Evolutionary conservation across 2,797 vertebrate species (phyloP), one percentile per base, ranked within the genome.

Genomic region (Danio choprae): DNA sequence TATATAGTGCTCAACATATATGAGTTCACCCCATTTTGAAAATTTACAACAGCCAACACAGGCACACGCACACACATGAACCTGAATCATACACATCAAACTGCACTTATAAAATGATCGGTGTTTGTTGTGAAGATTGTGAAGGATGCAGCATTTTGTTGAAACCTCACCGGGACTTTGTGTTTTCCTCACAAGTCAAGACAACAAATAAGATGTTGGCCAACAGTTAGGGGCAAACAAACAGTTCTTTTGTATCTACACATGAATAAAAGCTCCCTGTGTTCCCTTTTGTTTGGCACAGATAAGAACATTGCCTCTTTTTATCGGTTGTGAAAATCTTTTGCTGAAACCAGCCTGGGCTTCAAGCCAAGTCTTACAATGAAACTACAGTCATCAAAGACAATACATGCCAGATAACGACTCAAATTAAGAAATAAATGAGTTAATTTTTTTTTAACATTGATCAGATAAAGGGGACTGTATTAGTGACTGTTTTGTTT

Each of bases 291-390:
- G 9, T 74, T 60, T 60, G 63, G 72, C 71, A 74, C 62, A 16
- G 18, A 81, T 56, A 48, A n/a, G 38, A 67, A 46, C 12, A 68
- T 38, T 70, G 58, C 40, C 68, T 79, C 55, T 72, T 53, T 70
- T 60, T 50, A 55, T 71, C 58, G 3, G 20, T 53, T 41, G 53
- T 65, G 41, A 44, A 60, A 73, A 60, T 51, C 62, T 15, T 59
- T 70, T 63, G 38, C 74, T 83, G 79, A 85, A 80, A 81, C 84
- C 84, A 85, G 79, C 79, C 81, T 81, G 79, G 79, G 79, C 62
- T 80, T 62, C 60, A 64, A 68, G 55, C 60, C 77, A 79, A 60
- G 53, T 65, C 46, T 58, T 74, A 79, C 48, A 78, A 70, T 53
- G 36, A 51, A 70, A 41, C 5, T 36, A 51, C 13, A 55, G 18